These are phyloP conservation scores for Ivindomyrus marchei DNA, from an alignment of 2,113 vertebrate genomes.

Conservation along the genomic window DNA sequence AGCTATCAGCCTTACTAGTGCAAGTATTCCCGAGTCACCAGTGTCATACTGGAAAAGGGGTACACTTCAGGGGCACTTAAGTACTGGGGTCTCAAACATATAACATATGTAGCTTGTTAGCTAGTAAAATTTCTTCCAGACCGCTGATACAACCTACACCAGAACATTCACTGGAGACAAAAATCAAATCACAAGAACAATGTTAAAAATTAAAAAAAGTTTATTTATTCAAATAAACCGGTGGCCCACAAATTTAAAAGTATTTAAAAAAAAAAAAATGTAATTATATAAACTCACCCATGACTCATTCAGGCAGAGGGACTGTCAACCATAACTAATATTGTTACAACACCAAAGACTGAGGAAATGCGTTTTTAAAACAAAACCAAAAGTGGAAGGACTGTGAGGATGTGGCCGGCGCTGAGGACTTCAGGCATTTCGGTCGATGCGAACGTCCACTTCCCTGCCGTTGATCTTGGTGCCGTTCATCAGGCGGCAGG, in stretches of 20 bases:
- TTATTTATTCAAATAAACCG: constrained; percentile 91
- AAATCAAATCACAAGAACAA: constrained; percentile 21
- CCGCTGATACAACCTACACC: background rate
- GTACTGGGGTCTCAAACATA: background rate
- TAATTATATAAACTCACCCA: constrained; percentile 72
- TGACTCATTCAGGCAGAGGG: constrained; percentile 63
- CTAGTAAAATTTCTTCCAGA: background rate
- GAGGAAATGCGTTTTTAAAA: constrained; percentile 83
- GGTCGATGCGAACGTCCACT: constrained; percentile 94
- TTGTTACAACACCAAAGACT: constrained; percentile 52
- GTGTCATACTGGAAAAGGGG: background rate
- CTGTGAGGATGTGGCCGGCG: constrained; percentile 63
- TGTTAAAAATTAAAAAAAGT: constrained; percentile 83
- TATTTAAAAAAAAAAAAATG: constrained; percentile 81
- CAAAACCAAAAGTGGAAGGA: constrained; percentile 76
- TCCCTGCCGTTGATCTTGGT: constrained; percentile 96
- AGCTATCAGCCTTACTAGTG: background rate
- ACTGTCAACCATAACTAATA: constrained; percentile 64
- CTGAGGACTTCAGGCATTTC: constrained; percentile 70
- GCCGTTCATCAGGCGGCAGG: constrained; percentile 96
- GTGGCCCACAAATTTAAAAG: constrained; percentile 78
- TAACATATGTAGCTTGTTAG: background rate
- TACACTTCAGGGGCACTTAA: background rate
- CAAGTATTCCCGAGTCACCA: background rate
- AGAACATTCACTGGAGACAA: background rate